phyloP scores from a whole-genome alignment of 1,140 invertebrate genomes.

The Drosophila ercepeae region DNA sequence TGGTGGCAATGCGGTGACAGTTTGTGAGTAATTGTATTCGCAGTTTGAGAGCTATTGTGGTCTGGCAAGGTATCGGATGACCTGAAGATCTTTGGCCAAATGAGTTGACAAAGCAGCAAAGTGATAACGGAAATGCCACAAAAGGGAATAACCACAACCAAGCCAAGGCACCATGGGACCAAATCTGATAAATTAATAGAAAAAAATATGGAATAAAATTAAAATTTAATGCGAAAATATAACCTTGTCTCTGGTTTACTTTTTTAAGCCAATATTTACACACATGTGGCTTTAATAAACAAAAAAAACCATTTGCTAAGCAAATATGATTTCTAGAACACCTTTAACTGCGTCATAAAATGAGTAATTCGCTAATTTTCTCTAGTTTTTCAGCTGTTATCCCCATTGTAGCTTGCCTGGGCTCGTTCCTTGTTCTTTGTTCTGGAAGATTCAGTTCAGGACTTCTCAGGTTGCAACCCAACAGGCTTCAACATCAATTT shows the following conservation, averaged over 20 bases:
- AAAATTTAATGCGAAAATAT: slow-evolving; percentile 1
- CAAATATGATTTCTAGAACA: slow-evolving; percentile 14
- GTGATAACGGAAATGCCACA: slow-evolving; percentile 38
- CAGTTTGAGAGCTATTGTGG: slow-evolving; percentile 21
- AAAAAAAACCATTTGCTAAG: slow-evolving; percentile 15
- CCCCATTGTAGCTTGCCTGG: slow-evolving; percentile 33
- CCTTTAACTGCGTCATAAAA: slow-evolving; percentile 9
- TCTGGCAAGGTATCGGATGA: slow-evolving; percentile 30
- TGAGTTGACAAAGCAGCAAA: slow-evolving; percentile 33
- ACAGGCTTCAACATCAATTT: slow-evolving; percentile 76
- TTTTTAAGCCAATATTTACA: slow-evolving; percentile 26
- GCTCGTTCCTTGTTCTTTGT: slow-evolving; percentile 25
- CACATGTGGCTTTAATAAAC: slow-evolving; percentile 14
- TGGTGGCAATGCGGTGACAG: no score
- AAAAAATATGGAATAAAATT: no score
- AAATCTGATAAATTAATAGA: background rate
- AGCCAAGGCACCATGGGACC: slow-evolving; percentile 7
- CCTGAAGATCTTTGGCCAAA: slow-evolving; percentile 15
- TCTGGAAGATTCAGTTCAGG: slow-evolving; percentile 24
- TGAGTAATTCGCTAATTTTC: slow-evolving; percentile 22
- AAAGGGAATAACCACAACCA: slow-evolving; percentile 2
- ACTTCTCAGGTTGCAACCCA: slow-evolving; percentile 66
- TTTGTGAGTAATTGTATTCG: background rate
- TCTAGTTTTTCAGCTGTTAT: background rate
- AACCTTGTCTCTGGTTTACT: slow-evolving; percentile 16